These are phyloP conservation scores for Bombus picipes DNA, from an alignment of 1,140 invertebrate species.

Conservation along the genomic window DNA sequence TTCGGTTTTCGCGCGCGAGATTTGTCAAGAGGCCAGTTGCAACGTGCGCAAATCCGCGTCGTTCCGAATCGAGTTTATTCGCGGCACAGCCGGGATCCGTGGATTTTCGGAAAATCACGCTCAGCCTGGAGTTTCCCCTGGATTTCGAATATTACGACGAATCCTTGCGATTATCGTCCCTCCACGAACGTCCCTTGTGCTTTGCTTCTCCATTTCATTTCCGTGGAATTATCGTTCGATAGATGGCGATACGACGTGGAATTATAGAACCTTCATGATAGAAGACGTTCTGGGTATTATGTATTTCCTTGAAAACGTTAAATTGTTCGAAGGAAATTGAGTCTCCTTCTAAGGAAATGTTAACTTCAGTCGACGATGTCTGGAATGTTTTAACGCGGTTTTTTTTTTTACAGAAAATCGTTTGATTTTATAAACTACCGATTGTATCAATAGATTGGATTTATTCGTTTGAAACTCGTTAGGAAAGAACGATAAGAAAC, in stretches of 20 bases:
- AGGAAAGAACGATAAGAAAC: too few species aligned
- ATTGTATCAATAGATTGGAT: too few species aligned
- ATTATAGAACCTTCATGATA: neutral
- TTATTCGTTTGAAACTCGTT: too few species aligned
- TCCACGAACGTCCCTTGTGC: neutral
- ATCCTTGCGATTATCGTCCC: slow-evolving; percentile 6
- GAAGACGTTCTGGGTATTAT: neutral
- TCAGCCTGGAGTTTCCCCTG: neutral
- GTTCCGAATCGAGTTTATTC: slow-evolving; percentile 37
- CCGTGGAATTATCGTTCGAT: neutral
- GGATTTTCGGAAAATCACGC: slow-evolving; percentile 13
- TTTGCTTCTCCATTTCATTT: neutral
- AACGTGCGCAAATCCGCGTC: slow-evolving; percentile 11
- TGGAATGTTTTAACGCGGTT: too few species aligned
- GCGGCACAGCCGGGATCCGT: neutral
- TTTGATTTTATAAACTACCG: too few species aligned
- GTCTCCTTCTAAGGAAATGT: neutral
- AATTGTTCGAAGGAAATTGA: too few species aligned
- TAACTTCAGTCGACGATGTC: neutral
- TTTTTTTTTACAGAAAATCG: too few species aligned
- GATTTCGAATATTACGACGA: neutral
- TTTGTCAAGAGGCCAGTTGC: slow-evolving; percentile 35
- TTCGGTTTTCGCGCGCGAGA: slow-evolving; percentile 38
- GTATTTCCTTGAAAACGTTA: neutral
- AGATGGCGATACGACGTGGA: neutral